Conservation (phyloP, 2,888 invertebrate species). For the Allygus modestus region DNA sequence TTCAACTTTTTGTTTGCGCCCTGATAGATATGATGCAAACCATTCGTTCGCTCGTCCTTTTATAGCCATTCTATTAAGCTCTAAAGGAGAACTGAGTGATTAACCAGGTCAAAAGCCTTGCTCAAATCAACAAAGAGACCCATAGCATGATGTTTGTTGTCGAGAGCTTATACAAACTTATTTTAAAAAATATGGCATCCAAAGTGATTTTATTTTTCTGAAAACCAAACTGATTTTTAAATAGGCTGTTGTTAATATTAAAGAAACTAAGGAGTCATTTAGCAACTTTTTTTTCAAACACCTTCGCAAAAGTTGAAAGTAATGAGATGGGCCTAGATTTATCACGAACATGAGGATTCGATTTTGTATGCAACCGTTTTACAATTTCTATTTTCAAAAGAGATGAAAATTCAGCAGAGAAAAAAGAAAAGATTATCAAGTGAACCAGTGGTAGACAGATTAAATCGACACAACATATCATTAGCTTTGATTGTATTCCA, state of each 20-base stretch:
- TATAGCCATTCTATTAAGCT: background rate
- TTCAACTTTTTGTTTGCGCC: background rate
- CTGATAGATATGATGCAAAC: conserved; percentile 17
- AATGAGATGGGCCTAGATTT: conserved; percentile 47
- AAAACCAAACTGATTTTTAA: conserved; percentile 41
- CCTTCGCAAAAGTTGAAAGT: conserved; percentile 31
- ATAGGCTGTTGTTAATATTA: conserved; percentile 11
- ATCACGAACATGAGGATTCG: background rate
- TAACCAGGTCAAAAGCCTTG: conserved; percentile 22
- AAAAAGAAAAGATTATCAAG: conserved; percentile 16
- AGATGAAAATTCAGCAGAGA: conserved; percentile 24
- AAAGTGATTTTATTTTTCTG: conserved; percentile 15
- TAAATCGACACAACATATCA: background rate
- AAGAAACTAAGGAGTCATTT: conserved; percentile 13
- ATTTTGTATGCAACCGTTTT: conserved; percentile 43
- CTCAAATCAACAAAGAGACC: conserved; percentile 36
- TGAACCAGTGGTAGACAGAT: background rate
- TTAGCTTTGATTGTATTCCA: background rate
- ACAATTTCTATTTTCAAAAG: conserved; percentile 47
- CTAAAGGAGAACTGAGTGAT: background rate
- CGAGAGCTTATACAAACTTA: conserved; percentile 13
- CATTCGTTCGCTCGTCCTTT: background rate
- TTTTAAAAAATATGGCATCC: conserved; percentile 32
- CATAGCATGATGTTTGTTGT: background rate
- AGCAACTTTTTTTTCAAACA: conserved; percentile 38